Conservation (phyloP, 2,888 invertebrate genomes). For the Gari tellinella region DNA sequence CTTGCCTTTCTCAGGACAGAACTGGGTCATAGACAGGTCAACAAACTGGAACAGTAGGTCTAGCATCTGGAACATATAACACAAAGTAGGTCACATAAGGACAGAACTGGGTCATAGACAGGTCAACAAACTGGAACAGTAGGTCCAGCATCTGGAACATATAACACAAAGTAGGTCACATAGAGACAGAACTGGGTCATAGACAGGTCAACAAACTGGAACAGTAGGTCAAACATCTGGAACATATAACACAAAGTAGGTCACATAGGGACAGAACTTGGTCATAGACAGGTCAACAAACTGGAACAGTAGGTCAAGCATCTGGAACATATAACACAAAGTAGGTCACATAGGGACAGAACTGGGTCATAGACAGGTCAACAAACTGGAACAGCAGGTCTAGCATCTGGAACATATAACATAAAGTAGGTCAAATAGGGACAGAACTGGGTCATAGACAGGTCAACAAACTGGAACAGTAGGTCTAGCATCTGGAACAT, state of each 20-base stretch:
- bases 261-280: slow-evolving; percentile 67
- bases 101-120: no score
- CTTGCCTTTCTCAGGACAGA: slow-evolving; percentile 77
- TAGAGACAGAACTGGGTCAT: slow-evolving; percentile 79
- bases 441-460: slow-evolving; percentile 79
- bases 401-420: slow-evolving; percentile 75
- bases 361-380: slow-evolving; percentile 81
- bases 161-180: no score
- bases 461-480: slow-evolving; percentile 83
- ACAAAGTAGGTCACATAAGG: no score
- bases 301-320: slow-evolving; percentile 82
- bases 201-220: slow-evolving; percentile 83
- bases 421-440: no score
- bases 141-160: no score
- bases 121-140: no score
- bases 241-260: slow-evolving; percentile 24
- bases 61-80: slow-evolving; percentile 75
- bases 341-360: no score
- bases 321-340: slow-evolving; percentile 65
- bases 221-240: slow-evolving; percentile 82
- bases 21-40: slow-evolving; percentile 81
- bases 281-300: slow-evolving; percentile 84
- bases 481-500: slow-evolving; percentile 81
- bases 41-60: slow-evolving; percentile 83
- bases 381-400: slow-evolving; percentile 84